Percentiles rank a stretch among this genome's conserved stretches.
Evolutionary conservation across 2,797 vertebrate species (phyloP).

Genomic region (Pangasius djambal): DNA sequence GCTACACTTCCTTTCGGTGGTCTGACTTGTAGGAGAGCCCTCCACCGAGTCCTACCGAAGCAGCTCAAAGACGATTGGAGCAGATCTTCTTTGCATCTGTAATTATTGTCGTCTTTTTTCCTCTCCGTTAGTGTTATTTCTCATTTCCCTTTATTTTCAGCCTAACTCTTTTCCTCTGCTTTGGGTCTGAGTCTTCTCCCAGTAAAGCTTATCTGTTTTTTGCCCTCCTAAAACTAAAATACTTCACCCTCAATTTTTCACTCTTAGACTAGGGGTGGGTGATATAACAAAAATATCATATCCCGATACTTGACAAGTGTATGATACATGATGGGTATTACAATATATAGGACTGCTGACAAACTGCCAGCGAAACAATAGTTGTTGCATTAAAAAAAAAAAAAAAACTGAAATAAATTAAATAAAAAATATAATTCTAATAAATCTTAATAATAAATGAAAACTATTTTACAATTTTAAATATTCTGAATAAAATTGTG

Average conservation of each 20-base stretch:
- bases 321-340: background rate
- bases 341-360: background rate
- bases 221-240: background rate
- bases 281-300: background rate
- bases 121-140: background rate
- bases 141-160: conserved; percentile 4
- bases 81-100: conserved; percentile 90
- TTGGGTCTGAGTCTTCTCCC: background rate
- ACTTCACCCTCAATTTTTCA: background rate
- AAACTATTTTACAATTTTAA: background rate
- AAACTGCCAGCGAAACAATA: background rate
- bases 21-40: conserved; percentile 80
- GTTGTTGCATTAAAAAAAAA: no score
- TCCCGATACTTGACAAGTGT: background rate
- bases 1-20: conserved; percentile 61
- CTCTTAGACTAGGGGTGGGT: background rate
- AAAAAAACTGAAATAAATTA: background rate
- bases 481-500: background rate
- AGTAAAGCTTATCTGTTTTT: background rate
- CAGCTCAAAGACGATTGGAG: conserved; percentile 88
- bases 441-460: background rate
- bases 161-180: conserved; percentile 1
- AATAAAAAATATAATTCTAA: background rate
- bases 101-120: conserved; percentile 70
- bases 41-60: conserved; percentile 80